Conservation (phyloP, 1,140 invertebrate genomes). For the Euborellia annulipes region DNA sequence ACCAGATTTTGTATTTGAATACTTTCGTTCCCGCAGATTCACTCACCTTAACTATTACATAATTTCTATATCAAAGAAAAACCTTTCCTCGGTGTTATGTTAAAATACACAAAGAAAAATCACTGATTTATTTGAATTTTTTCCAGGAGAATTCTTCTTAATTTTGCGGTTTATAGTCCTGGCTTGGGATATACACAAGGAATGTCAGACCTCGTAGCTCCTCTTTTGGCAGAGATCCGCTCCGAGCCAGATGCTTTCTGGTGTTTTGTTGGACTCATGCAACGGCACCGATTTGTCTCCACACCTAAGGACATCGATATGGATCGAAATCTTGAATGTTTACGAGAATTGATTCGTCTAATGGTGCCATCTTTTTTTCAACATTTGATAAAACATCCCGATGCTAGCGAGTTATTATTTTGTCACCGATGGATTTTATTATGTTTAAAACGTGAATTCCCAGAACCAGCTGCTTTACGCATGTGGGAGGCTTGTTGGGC, state of each 20-base stretch:
- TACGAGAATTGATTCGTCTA: conserved; percentile 69
- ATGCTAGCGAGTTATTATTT: conserved; percentile 78
- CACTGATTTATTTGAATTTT: conserved; percentile 6
- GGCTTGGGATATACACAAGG: conserved; percentile 74
- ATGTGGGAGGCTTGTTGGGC: conserved; percentile 95
- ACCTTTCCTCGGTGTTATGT: too few species aligned
- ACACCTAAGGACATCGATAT: conserved; percentile 86
- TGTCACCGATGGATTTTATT: conserved; percentile 86
- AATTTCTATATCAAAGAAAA: too few species aligned
- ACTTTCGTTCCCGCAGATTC: too few species aligned
- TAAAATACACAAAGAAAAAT: too few species aligned
- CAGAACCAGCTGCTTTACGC: conserved; percentile 62
- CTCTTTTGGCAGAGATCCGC: conserved; percentile 70
- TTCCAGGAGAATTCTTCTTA: conserved; percentile 67
- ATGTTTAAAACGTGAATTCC: conserved; percentile 81
- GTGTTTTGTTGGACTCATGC: conserved; percentile 90
- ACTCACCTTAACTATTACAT: too few species aligned
- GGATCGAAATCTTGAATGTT: conserved; percentile 69
- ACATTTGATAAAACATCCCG: conserved; percentile 62
- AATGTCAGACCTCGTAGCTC: conserved; percentile 84
- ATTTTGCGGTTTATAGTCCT: conserved; percentile 80
- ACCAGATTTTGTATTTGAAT: too few species aligned
- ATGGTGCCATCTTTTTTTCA: conserved; percentile 78
- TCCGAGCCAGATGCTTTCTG: conserved; percentile 83
- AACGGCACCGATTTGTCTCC: conserved; percentile 76